Conservation (phyloP, 2,888 invertebrate species). For the Athrips mouffetella region DNA sequence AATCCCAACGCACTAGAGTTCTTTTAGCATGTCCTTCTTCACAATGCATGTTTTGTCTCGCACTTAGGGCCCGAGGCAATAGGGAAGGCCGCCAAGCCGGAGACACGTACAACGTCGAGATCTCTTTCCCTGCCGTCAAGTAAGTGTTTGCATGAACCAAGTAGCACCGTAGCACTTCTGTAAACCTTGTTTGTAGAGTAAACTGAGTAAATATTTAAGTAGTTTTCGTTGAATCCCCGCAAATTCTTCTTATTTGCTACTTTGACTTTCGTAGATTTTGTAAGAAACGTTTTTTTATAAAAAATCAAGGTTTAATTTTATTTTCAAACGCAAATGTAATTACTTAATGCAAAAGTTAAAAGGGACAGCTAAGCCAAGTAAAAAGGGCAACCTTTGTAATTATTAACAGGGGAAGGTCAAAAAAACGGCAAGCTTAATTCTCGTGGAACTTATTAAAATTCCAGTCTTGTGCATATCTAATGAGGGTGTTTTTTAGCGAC, state of each 20-base stretch:
- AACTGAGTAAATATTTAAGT: neutral
- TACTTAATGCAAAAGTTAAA: neutral
- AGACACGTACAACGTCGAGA: constrained; percentile 94
- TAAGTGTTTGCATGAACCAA: constrained; percentile 78
- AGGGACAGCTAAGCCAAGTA: too few species aligned
- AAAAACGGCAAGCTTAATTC: constrained; percentile 3
- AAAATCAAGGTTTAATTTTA: neutral
- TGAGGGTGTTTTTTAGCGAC: constrained; percentile 80
- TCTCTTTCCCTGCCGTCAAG: constrained; percentile 95
- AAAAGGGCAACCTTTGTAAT: constrained; percentile 3
- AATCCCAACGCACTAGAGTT: constrained; percentile 14
- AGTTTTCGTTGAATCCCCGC: neutral
- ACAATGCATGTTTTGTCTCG: constrained; percentile 75
- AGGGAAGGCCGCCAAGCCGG: constrained; percentile 92
- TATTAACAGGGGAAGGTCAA: neutral
- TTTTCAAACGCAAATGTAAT: neutral
- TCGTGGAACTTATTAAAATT: constrained; percentile 12
- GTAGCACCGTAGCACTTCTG: constrained; percentile 42
- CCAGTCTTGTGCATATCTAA: constrained; percentile 2
- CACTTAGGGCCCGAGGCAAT: constrained; percentile 82
- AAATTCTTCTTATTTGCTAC: neutral
- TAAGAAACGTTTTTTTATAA: neutral
- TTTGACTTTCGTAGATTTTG: neutral
- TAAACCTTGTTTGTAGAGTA: neutral
- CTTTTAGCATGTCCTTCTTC: constrained; percentile 60